phyloP scores from a whole-genome alignment of 2,888 invertebrate genomes.

The Cotesia congregata region DNA sequence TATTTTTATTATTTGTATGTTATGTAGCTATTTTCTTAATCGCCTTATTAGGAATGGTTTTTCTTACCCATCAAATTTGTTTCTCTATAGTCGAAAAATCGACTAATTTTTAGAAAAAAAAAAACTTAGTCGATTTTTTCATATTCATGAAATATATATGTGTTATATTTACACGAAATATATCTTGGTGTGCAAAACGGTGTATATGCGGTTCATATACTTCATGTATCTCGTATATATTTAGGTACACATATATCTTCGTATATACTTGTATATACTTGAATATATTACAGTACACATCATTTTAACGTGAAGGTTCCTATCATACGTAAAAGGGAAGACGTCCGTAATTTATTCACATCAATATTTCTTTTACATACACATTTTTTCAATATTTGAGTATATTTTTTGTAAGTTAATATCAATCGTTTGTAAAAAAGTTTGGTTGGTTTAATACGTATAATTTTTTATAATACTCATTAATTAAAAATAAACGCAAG shows the following conservation, averaged over 20 bases:
- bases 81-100: too few species aligned
- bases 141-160: too few species aligned
- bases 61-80: too few species aligned
- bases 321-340: constrained; percentile 56
- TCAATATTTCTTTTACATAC: constrained; percentile 35
- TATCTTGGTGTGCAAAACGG: too few species aligned
- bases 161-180: too few species aligned
- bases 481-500: constrained; percentile 52
- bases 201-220: too few species aligned
- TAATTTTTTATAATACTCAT: constrained; percentile 5
- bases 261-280: too few species aligned
- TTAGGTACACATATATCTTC: too few species aligned
- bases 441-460: constrained; percentile 13
- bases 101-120: too few species aligned
- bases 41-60: constrained; percentile 41
- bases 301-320: constrained; percentile 15
- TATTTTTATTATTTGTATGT: neutral
- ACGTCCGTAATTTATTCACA: constrained; percentile 51
- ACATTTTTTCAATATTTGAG: constrained; percentile 9
- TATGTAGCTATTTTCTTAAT: constrained; percentile 18
- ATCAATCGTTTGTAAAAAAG: constrained; percentile 2
- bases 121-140: too few species aligned
- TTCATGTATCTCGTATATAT: too few species aligned
- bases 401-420: constrained; percentile 10
- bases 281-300: too few species aligned